Conservation (phyloP, 1,140 invertebrate genomes). For the Eumaeus atala region DNA sequence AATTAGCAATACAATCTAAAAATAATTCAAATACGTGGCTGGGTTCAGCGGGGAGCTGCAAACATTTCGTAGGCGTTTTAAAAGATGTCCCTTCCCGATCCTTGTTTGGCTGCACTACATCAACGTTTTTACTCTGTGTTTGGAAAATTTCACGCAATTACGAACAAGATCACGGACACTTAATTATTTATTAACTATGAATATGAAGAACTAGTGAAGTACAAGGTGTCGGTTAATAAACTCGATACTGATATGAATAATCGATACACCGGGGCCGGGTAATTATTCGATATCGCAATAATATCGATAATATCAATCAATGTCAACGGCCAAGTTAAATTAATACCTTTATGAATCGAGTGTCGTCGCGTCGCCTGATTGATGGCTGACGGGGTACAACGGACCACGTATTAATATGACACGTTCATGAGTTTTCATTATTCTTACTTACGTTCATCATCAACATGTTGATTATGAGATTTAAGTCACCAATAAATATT, state of each 20-base stretch:
- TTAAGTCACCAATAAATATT: too few species aligned
- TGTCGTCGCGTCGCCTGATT: conserved; percentile 53
- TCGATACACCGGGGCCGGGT: conserved; percentile 32
- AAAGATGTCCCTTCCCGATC: too few species aligned
- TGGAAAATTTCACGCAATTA: too few species aligned
- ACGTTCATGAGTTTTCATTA: conserved; percentile 8
- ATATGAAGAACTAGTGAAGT: too few species aligned
- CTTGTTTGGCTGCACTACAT: too few species aligned
- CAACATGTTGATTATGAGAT: background rate
- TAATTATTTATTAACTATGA: too few species aligned
- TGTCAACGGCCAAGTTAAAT: conserved; percentile 57
- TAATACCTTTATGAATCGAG: conserved; percentile 62
- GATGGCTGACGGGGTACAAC: conserved; percentile 40
- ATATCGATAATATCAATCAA: conserved; percentile 67
- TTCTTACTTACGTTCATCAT: conserved; percentile 8
- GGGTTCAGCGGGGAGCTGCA: too few species aligned
- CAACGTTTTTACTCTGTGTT: too few species aligned
- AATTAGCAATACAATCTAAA: too few species aligned
- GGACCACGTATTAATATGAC: conserved; percentile 13
- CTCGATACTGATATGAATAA: conserved; percentile 23
- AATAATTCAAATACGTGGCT: too few species aligned
- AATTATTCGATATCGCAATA: conserved; percentile 53
- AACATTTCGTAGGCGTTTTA: too few species aligned
- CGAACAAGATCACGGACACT: too few species aligned
- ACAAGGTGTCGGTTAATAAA: conserved; percentile 5